Conservation (phyloP, 2,888 invertebrate genomes). For the Troglohyphantes excavatus region DNA sequence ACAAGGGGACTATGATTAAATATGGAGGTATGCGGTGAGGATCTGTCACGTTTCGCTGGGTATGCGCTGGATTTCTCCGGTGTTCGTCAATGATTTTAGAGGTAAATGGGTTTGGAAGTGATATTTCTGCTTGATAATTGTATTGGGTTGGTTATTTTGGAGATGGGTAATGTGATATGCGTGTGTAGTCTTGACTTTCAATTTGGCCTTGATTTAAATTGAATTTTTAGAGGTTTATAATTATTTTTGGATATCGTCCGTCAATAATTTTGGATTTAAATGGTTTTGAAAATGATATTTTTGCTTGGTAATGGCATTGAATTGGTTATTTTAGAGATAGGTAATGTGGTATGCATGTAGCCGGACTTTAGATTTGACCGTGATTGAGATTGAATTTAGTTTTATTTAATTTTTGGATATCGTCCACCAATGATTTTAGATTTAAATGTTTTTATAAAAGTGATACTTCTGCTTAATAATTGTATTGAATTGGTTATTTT, state of each 20-base stretch:
- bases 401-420: too few relatives aligned
- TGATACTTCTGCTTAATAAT: background rate
- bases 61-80: background rate
- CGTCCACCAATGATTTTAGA: background rate
- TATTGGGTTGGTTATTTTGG: background rate
- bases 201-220: too few relatives aligned
- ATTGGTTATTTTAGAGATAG: background rate
- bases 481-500: background rate
- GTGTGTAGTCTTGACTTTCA: too few relatives aligned
- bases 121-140: background rate
- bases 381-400: too few relatives aligned
- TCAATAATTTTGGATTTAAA: background rate
- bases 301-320: background rate
- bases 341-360: too few relatives aligned
- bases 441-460: background rate
- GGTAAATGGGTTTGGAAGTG: background rate
- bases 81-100: background rate
- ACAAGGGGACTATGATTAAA: conserved; percentile 56
- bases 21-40: conserved; percentile 7
- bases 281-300: background rate
- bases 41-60: background rate
- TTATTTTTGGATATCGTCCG: too few relatives aligned
- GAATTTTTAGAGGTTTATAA: too few relatives aligned
- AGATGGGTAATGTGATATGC: background rate
- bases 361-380: too few relatives aligned